These are phyloP conservation scores for Rhabdomys dilectus DNA, from an alignment of 2,113 vertebrate species.

Conservation along the genomic window DNA sequence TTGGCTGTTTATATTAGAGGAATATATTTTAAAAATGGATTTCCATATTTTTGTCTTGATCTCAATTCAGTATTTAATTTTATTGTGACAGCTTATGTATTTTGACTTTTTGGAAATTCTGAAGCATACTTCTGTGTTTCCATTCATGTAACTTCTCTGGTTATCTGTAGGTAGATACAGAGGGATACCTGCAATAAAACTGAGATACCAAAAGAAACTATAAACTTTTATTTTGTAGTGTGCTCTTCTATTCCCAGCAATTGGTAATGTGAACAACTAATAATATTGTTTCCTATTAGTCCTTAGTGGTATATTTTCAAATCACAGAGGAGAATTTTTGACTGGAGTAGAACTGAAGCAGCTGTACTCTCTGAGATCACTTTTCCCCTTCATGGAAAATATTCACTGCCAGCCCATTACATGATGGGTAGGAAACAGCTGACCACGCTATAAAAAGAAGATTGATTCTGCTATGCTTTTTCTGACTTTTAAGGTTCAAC, in stretches of 20 bases:
- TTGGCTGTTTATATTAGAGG: not conserved
- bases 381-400: not conserved
- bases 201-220: not conserved
- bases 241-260: not conserved
- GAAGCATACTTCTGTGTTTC: not conserved
- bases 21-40: not conserved
- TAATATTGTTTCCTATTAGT: not conserved
- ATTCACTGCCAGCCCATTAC: not conserved
- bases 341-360: not conserved
- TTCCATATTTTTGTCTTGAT: not conserved
- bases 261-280: not conserved
- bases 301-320: slow-evolving; percentile 8
- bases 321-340: not conserved
- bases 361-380: not conserved
- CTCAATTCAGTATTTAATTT: slow-evolving; percentile 32
- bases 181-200: not conserved
- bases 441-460: no score
- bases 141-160: not conserved
- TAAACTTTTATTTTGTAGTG: not conserved
- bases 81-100: not conserved
- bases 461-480: not conserved
- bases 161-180: not conserved
- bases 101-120: slow-evolving; percentile 1
- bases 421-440: not conserved
- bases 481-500: not conserved